These are phyloP conservation scores for Mongoloraphidia duomilia DNA, from an alignment of 2,888 invertebrate species.

Conservation along the genomic window DNA sequence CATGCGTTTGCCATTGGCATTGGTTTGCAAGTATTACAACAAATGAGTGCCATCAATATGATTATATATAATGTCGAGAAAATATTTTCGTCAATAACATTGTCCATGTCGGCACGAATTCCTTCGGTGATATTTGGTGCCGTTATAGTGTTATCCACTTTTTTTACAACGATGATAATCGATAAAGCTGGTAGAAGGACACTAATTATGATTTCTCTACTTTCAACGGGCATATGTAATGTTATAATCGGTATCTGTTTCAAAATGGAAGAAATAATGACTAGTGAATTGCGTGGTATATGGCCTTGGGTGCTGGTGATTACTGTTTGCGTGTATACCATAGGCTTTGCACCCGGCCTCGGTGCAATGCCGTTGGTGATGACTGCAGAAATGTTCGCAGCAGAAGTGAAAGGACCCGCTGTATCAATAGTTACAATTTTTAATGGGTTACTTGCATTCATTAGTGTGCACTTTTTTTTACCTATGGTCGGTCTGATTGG, in stretches of 20 bases:
- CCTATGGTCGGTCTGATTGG: slow-evolving; percentile 24
- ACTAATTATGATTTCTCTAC: slow-evolving; percentile 56
- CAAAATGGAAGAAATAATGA: slow-evolving; percentile 36
- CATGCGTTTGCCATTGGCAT: slow-evolving; percentile 24
- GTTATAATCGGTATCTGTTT: slow-evolving; percentile 55
- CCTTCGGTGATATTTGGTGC: slow-evolving; percentile 54
- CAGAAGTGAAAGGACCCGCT: slow-evolving; percentile 25
- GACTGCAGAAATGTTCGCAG: slow-evolving; percentile 34
- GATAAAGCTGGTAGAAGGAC: slow-evolving; percentile 66
- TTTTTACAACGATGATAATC: slow-evolving; percentile 48
- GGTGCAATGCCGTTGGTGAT: slow-evolving; percentile 36
- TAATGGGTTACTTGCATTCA: slow-evolving; percentile 30
- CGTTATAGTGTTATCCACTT: slow-evolving; percentile 59
- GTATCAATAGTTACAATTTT: slow-evolving; percentile 27
- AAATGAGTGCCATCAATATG: slow-evolving; percentile 64
- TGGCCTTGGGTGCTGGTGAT: slow-evolving; percentile 27
- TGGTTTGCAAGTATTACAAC: slow-evolving; percentile 47
- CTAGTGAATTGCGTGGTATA: slow-evolving; percentile 23
- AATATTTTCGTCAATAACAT: slow-evolving; percentile 50
- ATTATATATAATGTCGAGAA: slow-evolving; percentile 61
- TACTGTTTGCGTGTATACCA: slow-evolving; percentile 28
- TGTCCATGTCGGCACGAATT: no score
- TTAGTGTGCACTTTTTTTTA: slow-evolving; percentile 30
- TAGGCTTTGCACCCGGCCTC: slow-evolving; percentile 31
- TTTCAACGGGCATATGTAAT: slow-evolving; percentile 51